Base-by-base conservation (phyloP, 1,140 invertebrate species). In the Scaptodrosophila lebanonensis region DNA sequence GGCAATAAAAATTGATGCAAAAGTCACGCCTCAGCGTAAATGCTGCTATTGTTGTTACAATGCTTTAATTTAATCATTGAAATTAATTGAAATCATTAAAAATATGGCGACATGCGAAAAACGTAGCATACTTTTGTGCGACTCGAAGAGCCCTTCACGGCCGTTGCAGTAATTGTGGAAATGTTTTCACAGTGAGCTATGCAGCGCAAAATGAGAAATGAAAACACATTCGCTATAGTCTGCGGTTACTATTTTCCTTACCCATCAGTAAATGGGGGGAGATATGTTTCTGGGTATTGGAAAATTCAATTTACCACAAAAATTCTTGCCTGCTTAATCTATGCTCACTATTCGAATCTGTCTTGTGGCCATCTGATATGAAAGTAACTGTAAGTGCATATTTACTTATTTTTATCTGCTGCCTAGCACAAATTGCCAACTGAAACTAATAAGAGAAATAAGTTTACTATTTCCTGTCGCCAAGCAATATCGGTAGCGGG, bases 31-130 rank as follows among this genome's bases (percentile, higher is more conserved):
- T n/a, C n/a, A n/a, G n/a, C n/a, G n/a, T n/a, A n/a, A 51, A 44
- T 60, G 67, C 50, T 70, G 50, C 43, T 69, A 48, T 64, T 69
- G 63, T 75, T 69, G 48, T 73, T 61, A 59, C 47, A 62, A 52
- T 66, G 52, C 71, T 59, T 53, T 18, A 56, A 67, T 60, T 54
- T 51, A 48, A 59, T 52, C 58, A 76, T 71, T 59, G 56, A 38
- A 58, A 47, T 64, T 77, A 77, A 79, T 77, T 77, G 64, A 77
- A 79, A 72, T 63, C 73, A 71, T 77, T 79, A 79, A 79, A 76
- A 72, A 60, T 60, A 63, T 61, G 27, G 48, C 39, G 56, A 32
- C 29, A 70, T 51, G 66, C 42, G 38, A 30, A 53, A 16, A 5
- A 12, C 27, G 29, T 43, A 44, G 40, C 59, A 51, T 40, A 43